Base-by-base conservation (phyloP, 2,888 invertebrate species). In the Xanthorhoe designata region DNA sequence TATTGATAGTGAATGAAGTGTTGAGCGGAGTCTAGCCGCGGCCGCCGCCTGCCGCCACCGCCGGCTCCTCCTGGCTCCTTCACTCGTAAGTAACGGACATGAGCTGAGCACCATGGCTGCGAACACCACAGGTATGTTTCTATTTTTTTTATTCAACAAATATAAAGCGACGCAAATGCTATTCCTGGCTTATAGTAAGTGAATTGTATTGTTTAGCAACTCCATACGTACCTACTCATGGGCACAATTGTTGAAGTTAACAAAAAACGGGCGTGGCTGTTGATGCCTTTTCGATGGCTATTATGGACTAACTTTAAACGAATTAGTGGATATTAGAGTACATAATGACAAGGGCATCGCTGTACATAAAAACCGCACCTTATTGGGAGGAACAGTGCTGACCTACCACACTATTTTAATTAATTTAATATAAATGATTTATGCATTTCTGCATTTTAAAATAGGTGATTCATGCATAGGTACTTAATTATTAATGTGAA, bases 1-100 rank as follows among this genome's bases (percentile, higher is more conserved):
- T 79, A 79, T 84, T 82, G 78, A 77, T 82, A 86, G 89, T 90
- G 89, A 79, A 81, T 83, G 78, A 82, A 78, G 86, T 86, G 88
- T 73, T 73, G 74, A 73, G 71, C 76, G 60, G 78, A 73, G 73
- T 71, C 67, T 72, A 66, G 64, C 68, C 60, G 62, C 61, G 62
- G 56, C 67, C 55, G 56, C 53, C 54, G 64, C 60, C 59, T 18
- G 53, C 57, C 54, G 61, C 55, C 51, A 24, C 62, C 54, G 32
- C 32, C 32, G 32, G 32, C 32, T 32, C 32, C 32, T 32, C 5
- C 62, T 57, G 61, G 61, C 50, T 55, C 65, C 52, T 35, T 24
- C 59, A 61, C 58, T 70, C 58, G 69, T 73, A 72, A 73, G 74
- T 72, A 74, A 67, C 54, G 66, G 72, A 71, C 66, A 74, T 68